These are phyloP conservation scores for Bos javanicus DNA, from an alignment of 2,113 vertebrate genomes.

Conservation along the genomic window DNA sequence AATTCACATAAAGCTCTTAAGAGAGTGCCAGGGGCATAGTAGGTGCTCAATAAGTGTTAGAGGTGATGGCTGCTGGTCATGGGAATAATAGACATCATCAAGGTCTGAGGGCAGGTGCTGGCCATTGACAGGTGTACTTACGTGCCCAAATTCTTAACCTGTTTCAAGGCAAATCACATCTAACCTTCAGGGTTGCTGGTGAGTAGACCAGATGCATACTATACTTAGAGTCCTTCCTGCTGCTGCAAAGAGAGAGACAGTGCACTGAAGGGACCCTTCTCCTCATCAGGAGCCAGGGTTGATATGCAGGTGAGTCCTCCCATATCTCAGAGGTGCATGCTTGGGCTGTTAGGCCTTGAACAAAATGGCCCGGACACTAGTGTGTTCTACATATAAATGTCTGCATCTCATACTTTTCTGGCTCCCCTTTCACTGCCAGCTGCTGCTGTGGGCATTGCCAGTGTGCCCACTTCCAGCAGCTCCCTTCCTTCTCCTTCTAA, in stretches of 20 bases:
- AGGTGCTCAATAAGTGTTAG: not conserved
- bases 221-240: not conserved
- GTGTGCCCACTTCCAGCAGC: not conserved
- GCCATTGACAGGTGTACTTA: not conserved
- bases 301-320: not conserved
- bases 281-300: not conserved
- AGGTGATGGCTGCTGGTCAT: not conserved
- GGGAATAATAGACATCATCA: not conserved
- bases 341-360: not conserved
- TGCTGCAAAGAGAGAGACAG: not conserved
- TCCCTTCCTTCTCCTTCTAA: not conserved
- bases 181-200: not conserved
- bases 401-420: not conserved
- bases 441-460: not conserved
- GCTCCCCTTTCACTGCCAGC: not conserved
- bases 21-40: not conserved
- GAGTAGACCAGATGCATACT: not conserved
- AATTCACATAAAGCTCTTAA: not conserved
- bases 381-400: rapidly evolving
- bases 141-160: not conserved
- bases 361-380: not conserved
- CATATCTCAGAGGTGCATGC: not conserved
- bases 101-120: not conserved
- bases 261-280: not conserved
- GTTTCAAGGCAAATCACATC: rapidly evolving